Percentiles rank a stretch among this genome's conserved stretches.
Evolutionary conservation across 2,113 vertebrate species (phyloP).

Genomic region (Porphyrio hochstetteri): DNA sequence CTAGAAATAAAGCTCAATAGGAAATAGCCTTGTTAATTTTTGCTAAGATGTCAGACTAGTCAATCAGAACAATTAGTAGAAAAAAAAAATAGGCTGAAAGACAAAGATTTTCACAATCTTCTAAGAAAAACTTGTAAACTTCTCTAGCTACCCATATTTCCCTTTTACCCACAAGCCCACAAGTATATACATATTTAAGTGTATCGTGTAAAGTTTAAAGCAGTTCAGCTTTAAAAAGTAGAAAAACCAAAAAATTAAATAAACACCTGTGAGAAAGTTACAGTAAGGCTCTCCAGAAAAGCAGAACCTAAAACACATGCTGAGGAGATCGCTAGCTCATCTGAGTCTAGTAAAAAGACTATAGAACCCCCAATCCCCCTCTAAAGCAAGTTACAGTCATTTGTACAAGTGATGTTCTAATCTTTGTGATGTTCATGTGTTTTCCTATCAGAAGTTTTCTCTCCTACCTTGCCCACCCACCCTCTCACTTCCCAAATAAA

Average conservation of each 20-base stretch:
- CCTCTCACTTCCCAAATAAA: background rate
- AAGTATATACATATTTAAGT: background rate
- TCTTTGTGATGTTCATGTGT: background rate
- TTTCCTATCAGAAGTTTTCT: background rate
- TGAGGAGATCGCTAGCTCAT: background rate
- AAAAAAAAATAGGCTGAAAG: background rate
- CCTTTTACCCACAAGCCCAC: fast-evolving
- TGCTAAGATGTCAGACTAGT: background rate
- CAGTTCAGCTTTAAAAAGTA: background rate
- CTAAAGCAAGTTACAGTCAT: background rate
- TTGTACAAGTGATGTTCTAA: background rate
- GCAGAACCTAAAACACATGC: background rate
- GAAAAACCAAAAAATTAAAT: background rate
- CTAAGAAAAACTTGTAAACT: background rate
- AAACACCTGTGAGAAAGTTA: background rate
- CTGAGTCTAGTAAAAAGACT: background rate
- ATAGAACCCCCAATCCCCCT: background rate
- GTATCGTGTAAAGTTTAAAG: background rate
- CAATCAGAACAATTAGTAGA: background rate
- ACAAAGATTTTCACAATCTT: background rate
- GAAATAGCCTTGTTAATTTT: background rate
- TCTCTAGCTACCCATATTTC: background rate
- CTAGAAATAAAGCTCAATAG: background rate
- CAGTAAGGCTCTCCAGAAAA: background rate
- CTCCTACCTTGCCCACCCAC: background rate